Conservation (phyloP, 2,888 invertebrate genomes). For the Mythimna pallens region DNA sequence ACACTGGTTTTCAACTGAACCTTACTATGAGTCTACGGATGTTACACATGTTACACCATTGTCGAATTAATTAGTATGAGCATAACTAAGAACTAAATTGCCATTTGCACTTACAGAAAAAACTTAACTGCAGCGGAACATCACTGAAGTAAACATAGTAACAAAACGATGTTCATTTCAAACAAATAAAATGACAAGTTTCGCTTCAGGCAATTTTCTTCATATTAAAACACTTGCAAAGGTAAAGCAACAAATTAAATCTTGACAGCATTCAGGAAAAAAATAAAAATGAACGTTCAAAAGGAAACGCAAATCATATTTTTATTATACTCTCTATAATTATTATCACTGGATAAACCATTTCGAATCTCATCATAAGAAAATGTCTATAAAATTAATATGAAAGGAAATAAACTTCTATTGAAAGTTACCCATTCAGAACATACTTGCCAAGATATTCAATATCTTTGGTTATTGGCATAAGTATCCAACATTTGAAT, state of each 20-base stretch:
- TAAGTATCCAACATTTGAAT: conserved; percentile 42
- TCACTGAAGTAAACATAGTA: background rate
- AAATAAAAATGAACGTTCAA: background rate
- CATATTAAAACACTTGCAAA: conserved; percentile 16
- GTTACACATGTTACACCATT: background rate
- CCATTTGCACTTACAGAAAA: background rate
- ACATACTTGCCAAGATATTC: conserved; percentile 47
- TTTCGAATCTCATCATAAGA: conserved; percentile 28
- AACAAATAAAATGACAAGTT: background rate
- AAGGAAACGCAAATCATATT: conserved; percentile 8
- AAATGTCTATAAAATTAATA: conserved; percentile 40
- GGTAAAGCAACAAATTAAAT: conserved; percentile 17
- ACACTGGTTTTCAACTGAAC: too few relatives aligned
- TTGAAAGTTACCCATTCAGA: conserved; percentile 43
- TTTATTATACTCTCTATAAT: conserved; percentile 8
- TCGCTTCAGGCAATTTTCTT: conserved; percentile 6
- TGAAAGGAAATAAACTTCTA: conserved; percentile 40
- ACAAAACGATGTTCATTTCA: background rate
- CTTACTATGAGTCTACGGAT: too few relatives aligned
- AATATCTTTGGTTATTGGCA: conserved; percentile 49
- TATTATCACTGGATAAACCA: conserved; percentile 22
- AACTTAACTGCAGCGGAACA: background rate
- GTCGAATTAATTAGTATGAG: background rate
- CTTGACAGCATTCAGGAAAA: conserved; percentile 2
- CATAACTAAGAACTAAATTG: background rate